Evolutionary conservation across 2,888 invertebrate genomes (phyloP), one percentile per base, ranked within the genome.

Genomic region (Galeopsomyia nigrocyanea): DNA sequence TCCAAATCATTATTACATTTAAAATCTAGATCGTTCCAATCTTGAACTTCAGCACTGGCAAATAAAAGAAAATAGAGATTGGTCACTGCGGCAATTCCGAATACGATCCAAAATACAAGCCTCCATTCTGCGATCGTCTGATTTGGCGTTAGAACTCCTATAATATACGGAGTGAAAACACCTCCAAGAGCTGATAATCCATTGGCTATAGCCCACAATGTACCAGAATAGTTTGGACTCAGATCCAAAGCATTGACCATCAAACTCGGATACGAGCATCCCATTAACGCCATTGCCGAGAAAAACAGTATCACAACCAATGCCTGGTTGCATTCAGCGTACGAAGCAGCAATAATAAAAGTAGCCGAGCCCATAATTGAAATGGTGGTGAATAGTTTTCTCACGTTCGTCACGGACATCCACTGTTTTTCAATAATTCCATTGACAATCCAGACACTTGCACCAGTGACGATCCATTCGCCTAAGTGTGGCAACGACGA

Each of bases 51-150:
- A 9, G 17, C 53, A 53, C 53, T 53, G 9, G 19, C 53, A 10
- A 19, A 53, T 7, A 53, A 9, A 1, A 53, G 7, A 17, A 9
- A 53, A 53, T 19, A 19, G n/a, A 51, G 19, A 53, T 53, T 17
- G 19, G 17, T 19, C 3, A 17, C 10, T 17, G n/a, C 19, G 19
- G 53, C 19, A 2, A 95, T 89, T 0, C 82, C 91, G 10, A 94
- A 89, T 58, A 94, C 91, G 49, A 95, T 91, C 93, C 94, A 94
- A 84, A 95, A 95, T 0, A 95, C 94, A 0, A 89, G 80, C 39
- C 92, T 88, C 95, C 95, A 95, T 87, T 94, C 90, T 17, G 86
- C 84, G 3, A 81, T 56, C 0, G 76, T 76, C 1, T 79, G 78
- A 17, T 83, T 46, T 0, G 78, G 78, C 0, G 92, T 91, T 77